Conservation (phyloP, 2,113 vertebrate species). For the Tachuris rubrigastra region DNA sequence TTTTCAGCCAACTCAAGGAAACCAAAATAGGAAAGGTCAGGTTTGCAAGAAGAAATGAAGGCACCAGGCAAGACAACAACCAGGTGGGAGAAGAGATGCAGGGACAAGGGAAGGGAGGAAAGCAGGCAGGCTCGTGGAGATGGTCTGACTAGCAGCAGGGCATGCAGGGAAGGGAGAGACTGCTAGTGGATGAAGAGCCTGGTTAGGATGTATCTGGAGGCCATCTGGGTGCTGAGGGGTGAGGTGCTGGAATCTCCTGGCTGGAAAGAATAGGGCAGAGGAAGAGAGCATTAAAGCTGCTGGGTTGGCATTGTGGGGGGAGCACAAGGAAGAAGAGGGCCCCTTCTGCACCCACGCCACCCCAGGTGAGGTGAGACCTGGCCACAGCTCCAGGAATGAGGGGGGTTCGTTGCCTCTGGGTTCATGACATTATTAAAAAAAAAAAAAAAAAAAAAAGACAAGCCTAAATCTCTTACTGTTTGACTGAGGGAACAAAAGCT, state of each 20-base stretch:
- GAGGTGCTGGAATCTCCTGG: neutral
- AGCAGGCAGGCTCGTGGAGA: neutral
- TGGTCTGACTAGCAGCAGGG: neutral
- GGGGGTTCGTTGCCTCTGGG: neutral
- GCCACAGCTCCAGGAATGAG: neutral
- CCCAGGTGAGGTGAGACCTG: neutral
- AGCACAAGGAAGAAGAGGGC: neutral
- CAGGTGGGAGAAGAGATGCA: neutral
- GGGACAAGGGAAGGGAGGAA: neutral
- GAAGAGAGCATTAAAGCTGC: neutral
- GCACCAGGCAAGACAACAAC: neutral
- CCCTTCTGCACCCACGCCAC: neutral
- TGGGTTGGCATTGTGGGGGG: neutral
- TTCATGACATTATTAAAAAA: neutral
- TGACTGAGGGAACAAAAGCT: neutral
- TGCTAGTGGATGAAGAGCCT: neutral
- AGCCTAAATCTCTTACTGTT: neutral
- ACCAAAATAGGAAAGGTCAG: neutral
- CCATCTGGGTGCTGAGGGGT: neutral
- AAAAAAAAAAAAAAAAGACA: neutral
- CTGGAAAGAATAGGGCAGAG: neutral
- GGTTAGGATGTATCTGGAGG: neutral
- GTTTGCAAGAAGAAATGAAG: neutral
- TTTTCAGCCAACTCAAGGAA: neutral
- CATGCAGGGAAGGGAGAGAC: accelerated